Percentiles rank a stretch among this genome's conserved stretches.
Evolutionary conservation across 2,888 invertebrate genomes (phyloP).

Genomic region (Lochmaea capreae): DNA sequence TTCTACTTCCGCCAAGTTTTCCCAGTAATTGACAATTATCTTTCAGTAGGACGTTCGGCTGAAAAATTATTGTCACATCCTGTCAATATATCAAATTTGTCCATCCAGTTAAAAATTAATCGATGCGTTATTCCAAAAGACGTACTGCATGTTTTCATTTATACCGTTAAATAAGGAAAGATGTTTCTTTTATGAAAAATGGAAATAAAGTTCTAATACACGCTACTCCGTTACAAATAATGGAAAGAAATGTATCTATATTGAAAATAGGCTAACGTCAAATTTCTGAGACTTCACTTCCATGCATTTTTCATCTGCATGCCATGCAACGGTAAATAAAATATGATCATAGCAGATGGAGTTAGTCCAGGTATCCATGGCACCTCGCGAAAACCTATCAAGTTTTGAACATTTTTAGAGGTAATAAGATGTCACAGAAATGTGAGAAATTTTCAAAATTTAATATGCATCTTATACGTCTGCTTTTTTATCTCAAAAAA

Average conservation of each 20-base stretch:
- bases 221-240: constrained; percentile 3
- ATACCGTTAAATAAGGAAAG: too few relatives aligned
- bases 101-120: too few relatives aligned
- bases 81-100: too few relatives aligned
- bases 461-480: background rate
- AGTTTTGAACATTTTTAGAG: background rate
- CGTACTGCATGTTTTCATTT: too few relatives aligned
- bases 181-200: background rate
- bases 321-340: constrained; percentile 29
- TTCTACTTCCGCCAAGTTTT: too few relatives aligned
- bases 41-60: too few relatives aligned
- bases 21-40: too few relatives aligned
- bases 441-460: background rate
- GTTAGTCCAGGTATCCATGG: constrained; percentile 20
- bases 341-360: constrained; percentile 20
- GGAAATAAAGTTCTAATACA: constrained; percentile 2
- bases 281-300: constrained; percentile 19
- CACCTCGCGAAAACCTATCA: constrained; percentile 4
- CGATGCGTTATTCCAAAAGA: too few relatives aligned
- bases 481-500: too few relatives aligned
- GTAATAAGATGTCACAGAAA: background rate
- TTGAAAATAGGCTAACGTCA: constrained; percentile 18
- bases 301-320: constrained; percentile 29
- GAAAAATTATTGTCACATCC: too few relatives aligned
- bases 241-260: constrained; percentile 3